Evolutionary conservation across 2,113 vertebrate genomes (phyloP).

Genomic region (Lepus timidus): DNA sequence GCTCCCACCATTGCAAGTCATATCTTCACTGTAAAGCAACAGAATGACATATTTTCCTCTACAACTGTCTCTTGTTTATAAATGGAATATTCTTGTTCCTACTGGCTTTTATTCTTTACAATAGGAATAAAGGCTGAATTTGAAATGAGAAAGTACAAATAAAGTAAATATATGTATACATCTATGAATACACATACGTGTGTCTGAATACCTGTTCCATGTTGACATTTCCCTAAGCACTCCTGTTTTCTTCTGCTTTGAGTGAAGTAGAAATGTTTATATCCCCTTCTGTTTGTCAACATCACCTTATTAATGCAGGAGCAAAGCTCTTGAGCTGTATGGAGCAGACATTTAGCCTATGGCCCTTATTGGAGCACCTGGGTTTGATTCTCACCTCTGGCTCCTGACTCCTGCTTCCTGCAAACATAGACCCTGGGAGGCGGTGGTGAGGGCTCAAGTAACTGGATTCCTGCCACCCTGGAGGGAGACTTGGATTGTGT

Average conservation of each 20-base stretch:
- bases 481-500: no score
- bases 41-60: conserved; percentile 1
- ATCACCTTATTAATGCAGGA: conserved; percentile 16
- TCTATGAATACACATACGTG: background rate
- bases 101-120: conserved; percentile 6
- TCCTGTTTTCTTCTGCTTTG: conserved; percentile 29
- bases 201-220: background rate
- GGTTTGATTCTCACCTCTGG: no score
- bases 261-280: background rate
- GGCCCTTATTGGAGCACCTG: no score
- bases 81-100: conserved; percentile 18
- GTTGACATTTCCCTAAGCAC: conserved; percentile 31
- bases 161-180: background rate
- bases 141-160: conserved; percentile 42
- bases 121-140: conserved; percentile 27
- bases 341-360: no score
- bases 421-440: no score
- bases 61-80: conserved; percentile 34
- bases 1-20: background rate
- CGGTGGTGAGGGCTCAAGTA: no score
- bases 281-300: conserved; percentile 36
- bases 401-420: no score
- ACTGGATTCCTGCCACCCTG: no score
- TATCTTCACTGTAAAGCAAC: background rate
- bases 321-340: background rate